Base-by-base conservation (phyloP, 1,140 invertebrate genomes). In the Gonatopus flavifemur region DNA sequence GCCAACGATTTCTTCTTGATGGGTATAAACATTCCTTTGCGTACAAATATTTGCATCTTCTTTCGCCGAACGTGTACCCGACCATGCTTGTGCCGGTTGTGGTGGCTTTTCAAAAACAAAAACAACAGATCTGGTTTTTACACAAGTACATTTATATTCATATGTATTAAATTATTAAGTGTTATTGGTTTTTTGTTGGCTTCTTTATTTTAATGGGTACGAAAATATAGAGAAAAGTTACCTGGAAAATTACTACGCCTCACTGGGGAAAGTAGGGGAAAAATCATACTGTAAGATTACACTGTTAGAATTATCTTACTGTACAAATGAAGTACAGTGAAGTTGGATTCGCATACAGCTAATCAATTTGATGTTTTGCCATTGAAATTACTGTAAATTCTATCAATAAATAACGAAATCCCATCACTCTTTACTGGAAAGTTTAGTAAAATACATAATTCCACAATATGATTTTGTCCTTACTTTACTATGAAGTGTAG, bases 11-110 rank as follows among this genome's bases (percentile, higher is more conserved):
- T 82, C 70, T 25, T 80, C 68, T 48, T 83, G 78, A 40, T 85
- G 76, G 1, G 81, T 78, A 61, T 86, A 89, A 7, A 86, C 84
- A 69, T 89, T 88, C 7, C 85, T 77, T 64, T 93, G 90, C 15
- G 84, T 84, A 59, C 89, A 93, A 15, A 86, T 79, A 0, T 82
- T 72, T 0, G 84, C 82, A 53, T 84, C 82, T 33, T 80, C 63
- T 0, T 82, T 82, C 0, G 84, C 88, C 30, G 85, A 74, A 1
- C 81, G 62, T 2, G 81, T 68, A 1, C 82, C 85, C 12, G 74
- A 60, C 87, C 88, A 90, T 9, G 78, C 52, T 2, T 71, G 57
- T 20, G 80, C 67, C 5, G 84, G 79, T 41, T 82, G 79, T 1
- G 88, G 87, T 1, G 83, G 70, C 84, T 87, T n/a, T n/a, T n/a